A percentile compares a stretch with the other conserved stretches of the same genome.
phyloP scores from a whole-genome alignment of 2,797 vertebrate species.

The Oophaga sylvatica region DNA sequence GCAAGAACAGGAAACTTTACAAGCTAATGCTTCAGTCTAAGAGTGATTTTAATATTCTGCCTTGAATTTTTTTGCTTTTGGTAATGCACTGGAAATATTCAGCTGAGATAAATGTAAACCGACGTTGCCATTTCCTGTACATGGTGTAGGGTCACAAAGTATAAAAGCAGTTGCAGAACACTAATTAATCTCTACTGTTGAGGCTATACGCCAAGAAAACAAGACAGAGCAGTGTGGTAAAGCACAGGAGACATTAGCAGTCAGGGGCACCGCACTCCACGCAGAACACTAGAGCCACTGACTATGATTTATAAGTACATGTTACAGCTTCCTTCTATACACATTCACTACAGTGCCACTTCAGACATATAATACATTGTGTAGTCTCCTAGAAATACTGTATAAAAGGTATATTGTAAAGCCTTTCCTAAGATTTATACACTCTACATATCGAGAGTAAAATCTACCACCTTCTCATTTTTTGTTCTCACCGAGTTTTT shows the following conservation, averaged over 20 bases:
- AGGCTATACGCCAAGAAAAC: conserved; percentile 55
- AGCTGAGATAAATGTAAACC: conserved; percentile 67
- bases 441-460: background rate
- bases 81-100: conserved; percentile 62
- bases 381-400: background rate
- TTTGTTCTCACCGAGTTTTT: too few species aligned
- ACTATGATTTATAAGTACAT: conserved; percentile 18
- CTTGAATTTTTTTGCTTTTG: conserved; percentile 51
- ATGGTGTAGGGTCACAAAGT: conserved; percentile 64
- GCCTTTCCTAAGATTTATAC: background rate
- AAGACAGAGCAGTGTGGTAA: conserved; percentile 10
- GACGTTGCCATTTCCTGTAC: conserved; percentile 65
- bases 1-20: background rate
- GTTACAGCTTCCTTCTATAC: conserved; percentile 8
- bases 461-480: too few species aligned
- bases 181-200: conserved; percentile 65
- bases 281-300: background rate
- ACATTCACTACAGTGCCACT: background rate
- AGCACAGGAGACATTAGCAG: background rate
- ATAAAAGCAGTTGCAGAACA: conserved; percentile 61
- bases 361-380: background rate
- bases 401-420: background rate
- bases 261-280: conserved; percentile 2
- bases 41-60: background rate
- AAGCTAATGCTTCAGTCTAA: background rate